Evolutionary conservation across 2,113 vertebrate genomes (phyloP).

Genomic region (Seriola quinqueradiata): DNA sequence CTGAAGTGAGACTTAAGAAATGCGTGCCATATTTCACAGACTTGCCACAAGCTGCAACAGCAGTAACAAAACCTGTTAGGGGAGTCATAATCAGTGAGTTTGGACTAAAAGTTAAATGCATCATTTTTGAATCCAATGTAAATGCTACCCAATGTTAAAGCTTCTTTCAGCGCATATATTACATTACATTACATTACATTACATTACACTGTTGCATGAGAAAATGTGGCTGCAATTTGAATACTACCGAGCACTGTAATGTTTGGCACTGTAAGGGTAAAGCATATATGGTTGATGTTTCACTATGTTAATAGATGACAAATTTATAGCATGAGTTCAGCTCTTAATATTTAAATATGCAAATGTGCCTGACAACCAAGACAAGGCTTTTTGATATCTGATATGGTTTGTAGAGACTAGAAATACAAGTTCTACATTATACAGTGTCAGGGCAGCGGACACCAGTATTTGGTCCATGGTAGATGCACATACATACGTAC

Average conservation of each 20-base stretch:
- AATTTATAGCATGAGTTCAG: neutral
- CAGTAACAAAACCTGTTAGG: constrained; percentile 12
- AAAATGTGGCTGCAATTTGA: neutral
- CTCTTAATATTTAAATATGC: neutral
- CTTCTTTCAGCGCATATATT: neutral
- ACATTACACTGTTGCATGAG: neutral
- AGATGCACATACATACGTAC: constrained; percentile 1
- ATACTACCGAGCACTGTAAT: neutral
- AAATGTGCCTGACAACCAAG: neutral
- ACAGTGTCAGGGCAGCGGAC: neutral
- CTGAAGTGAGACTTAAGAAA: constrained; percentile 25
- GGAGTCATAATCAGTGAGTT: neutral
- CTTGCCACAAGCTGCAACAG: constrained; percentile 7
- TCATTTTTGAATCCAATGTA: constrained; percentile 8
- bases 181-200: neutral
- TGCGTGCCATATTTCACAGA: neutral
- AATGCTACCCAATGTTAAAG: neutral
- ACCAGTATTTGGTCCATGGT: neutral
- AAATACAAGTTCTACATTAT: neutral
- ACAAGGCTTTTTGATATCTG: neutral
- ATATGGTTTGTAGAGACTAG: constrained; percentile 17
- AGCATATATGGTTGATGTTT: neutral
- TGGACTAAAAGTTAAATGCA: neutral
- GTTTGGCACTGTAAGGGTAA: too few relatives aligned
- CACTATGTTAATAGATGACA: neutral